Base-by-base conservation (phyloP, 2,888 invertebrate species). In the Coelopa pilipes region DNA sequence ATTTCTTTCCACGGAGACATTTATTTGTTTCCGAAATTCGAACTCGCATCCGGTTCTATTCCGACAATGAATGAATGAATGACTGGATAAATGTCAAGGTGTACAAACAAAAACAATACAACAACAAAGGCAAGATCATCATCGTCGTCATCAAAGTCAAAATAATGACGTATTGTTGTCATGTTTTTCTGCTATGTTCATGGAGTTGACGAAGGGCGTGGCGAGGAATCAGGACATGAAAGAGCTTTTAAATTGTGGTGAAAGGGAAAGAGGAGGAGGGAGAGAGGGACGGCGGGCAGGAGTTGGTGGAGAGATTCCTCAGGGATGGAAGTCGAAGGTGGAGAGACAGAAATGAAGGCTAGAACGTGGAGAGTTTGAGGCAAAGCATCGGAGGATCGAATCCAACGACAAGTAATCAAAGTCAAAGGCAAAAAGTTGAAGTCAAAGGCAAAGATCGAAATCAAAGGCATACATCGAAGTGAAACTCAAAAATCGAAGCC, bases 101-200 rank as follows among this genome's bases (percentile, higher is more conserved):
- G 10, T 53, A 15, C 3, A 15, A 5, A 53, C 53, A 53, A 49
- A 13, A 49, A 49, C 10, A 49, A 49, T 49, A 53, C 13, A 53
- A 53, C 10, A 11, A 53, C 53, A 53, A 34, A 34, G 10, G 3
- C 4, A 53, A n/a, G 4, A 13, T 7, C 53, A 53, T 5, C 3
- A 53, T 53, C 53, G 10, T 15, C 2, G 10, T 53, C 53, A 53
- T 53, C 53, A 53, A 53, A 7, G 53, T 53, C 53, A 53, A 53
- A 53, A 11, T 53, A 53, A 53, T 53, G 53, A 53, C 53, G n/a
- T 53, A 53, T 53, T 53, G 53, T 53, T 53, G 13, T 53, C 13
- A 53, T 53, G 10, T 15, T 53, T 53, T 3, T 53, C 53, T 34
- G 34, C 4, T 34, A 34, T 34, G 2, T 34, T 34, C 34, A 34